Conservation (phyloP, 1,140 invertebrate genomes). For the Drosophila teissieri region DNA sequence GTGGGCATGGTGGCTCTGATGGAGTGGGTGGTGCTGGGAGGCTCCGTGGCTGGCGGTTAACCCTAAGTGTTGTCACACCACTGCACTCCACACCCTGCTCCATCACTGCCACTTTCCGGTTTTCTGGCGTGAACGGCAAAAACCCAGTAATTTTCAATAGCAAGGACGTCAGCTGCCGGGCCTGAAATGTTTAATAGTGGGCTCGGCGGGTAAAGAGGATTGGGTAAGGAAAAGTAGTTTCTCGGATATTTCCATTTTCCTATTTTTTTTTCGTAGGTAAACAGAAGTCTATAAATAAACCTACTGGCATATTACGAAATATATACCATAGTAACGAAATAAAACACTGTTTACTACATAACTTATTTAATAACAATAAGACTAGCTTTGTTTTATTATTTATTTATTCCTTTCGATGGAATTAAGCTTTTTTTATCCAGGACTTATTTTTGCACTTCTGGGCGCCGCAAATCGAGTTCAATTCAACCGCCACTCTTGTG, state of each 20-base stretch:
- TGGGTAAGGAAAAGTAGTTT: background rate
- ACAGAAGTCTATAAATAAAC: too few relatives aligned
- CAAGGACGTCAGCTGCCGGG: constrained; percentile 26
- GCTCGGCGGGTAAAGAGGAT: background rate
- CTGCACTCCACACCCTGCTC: constrained; percentile 15
- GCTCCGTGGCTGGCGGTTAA: constrained; percentile 65
- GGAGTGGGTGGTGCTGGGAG: constrained; percentile 33
- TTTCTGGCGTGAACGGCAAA: constrained; percentile 58
- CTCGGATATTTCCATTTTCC: background rate
- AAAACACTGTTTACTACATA: too few relatives aligned
- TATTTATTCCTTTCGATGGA: too few relatives aligned
- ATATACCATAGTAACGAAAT: too few relatives aligned
- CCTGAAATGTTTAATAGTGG: constrained; percentile 22
- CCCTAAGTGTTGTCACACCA: constrained; percentile 74
- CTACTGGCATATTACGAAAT: too few relatives aligned
- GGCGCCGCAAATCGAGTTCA: constrained; percentile 6
- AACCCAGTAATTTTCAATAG: constrained; percentile 64
- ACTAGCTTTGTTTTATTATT: too few relatives aligned
- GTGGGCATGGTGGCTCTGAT: constrained; percentile 38
- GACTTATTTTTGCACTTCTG: background rate
- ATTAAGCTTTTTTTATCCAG: background rate
- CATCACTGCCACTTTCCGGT: constrained; percentile 60
- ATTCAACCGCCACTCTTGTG: constrained; percentile 22
- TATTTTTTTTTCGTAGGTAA: background rate
- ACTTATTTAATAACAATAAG: too few relatives aligned